Evolutionary conservation across 2,113 vertebrate species (phyloP).

Genomic region (Chaetura pelagica): DNA sequence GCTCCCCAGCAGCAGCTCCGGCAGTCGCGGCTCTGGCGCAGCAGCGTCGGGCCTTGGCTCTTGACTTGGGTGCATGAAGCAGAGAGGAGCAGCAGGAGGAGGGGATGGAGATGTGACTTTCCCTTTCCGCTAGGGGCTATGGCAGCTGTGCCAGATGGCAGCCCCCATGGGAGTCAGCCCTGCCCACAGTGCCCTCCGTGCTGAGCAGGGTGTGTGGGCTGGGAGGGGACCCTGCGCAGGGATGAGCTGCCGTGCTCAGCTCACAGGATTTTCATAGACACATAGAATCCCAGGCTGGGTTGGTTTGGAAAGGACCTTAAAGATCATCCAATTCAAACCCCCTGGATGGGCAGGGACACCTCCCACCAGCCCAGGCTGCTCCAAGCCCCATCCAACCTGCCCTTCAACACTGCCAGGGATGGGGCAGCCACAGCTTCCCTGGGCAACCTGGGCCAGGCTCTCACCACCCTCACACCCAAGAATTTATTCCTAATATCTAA

Average conservation of each 20-base stretch:
- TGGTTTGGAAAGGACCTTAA: no score
- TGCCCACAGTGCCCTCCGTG: fast-evolving
- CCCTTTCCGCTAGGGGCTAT: not conserved
- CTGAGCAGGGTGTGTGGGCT: fast-evolving
- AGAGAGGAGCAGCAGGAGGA: not conserved
- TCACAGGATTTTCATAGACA: not conserved
- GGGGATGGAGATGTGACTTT: no score
- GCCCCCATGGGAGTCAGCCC: not conserved
- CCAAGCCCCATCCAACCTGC: no score
- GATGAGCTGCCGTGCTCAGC: fast-evolving
- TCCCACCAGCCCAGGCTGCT: no score
- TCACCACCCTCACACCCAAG: no score
- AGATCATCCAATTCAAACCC: no score
- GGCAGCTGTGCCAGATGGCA: not conserved
- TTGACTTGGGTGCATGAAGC: not conserved
- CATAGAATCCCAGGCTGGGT: no score
- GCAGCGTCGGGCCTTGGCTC: not conserved
- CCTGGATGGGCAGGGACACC: no score
- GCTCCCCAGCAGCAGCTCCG: not conserved
- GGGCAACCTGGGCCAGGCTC: no score
- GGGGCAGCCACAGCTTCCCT: no score
- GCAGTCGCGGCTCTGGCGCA: fast-evolving
- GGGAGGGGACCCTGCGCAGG: not conserved
- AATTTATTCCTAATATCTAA: no score
- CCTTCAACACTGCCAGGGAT: no score